Evolutionary conservation across 1,140 invertebrate genomes (phyloP), one percentile per base, ranked within the genome.

Genomic region (Heliconius congener): DNA sequence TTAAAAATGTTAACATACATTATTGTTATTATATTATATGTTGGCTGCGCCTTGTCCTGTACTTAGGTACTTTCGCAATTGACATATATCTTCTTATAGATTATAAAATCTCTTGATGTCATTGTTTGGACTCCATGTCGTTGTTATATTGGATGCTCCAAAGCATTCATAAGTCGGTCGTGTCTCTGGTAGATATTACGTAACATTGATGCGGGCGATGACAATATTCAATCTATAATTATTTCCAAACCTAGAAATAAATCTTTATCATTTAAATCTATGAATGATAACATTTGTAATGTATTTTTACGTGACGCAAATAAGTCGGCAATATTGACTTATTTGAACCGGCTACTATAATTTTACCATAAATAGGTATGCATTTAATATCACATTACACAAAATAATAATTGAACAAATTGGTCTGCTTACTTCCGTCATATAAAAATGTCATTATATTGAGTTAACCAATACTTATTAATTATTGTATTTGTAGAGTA

Each of bases 381-480:
- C 13, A 16, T 46, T 16, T 46, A 46, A 46, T 46, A 16, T 46
- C 13, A 46, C 11, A 46, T 46, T 16, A 46, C 42, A 46, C 42
- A 5, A 46, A 46, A 46, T 46, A 46, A 16, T 46, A 46, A 46
- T 16, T 52, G 18, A 46, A 52, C 50, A 52, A 52, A 52, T 19
- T 8, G 50, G 16, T 52, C 50, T 8, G n/a, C 42, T 23, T 23
- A 60, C n/a, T 11, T 23, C 23, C 55, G 55, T 60, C 55, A 23
- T 23, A 23, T 23, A 11, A 11, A 60, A 60, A 23, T 9, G 8
- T 9, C 8, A 23, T 60, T 11, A 23, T 60, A 3, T n/a, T n/a
- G 55, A n/a, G 55, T 57, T 60, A 60, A 60, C 55, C 8, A 60
- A 60, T 23, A 23, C n/a, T 60, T 60, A 60, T n/a, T 60, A 60